Base-by-base conservation (phyloP, 2,113 vertebrate genomes). In the Aphyosemion australe region DNA sequence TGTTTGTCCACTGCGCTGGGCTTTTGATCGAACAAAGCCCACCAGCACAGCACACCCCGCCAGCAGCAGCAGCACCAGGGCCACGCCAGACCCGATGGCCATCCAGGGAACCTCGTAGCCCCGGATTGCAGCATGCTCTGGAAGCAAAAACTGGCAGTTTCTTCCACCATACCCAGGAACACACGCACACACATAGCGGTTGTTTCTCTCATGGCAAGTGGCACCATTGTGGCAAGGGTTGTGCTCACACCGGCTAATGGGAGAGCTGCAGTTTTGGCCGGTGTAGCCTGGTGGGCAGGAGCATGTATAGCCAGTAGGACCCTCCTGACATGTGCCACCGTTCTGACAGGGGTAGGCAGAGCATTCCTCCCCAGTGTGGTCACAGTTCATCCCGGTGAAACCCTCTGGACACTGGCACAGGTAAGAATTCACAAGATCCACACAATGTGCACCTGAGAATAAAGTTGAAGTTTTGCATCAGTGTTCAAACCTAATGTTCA, bases 101-200 rank as follows among this genome's bases (percentile, higher is more conserved):
- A 94, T 95, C 97, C 97, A 99, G 57, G 97, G 97, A 18, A 98
- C 82, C 85, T 94, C 12, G 84, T 93, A 6, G 81, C 88, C 73
- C 58, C 88, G 66, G 69, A 88, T 0, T 81, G 94, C 65, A 55
- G 94, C 43, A 0, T 93, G 93, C 79, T 96, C 96, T 0, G 97
- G 96, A n/a, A 98, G 94, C 89, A 99, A 69, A 42, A 98, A 98
- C 83, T 99, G 96, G 86, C 97, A 99, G 90, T 98, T 98, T 57
- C 93, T 93, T 3, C 97, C 97, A 0, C 96, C 97, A 0, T 98
- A 99, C 4, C 96, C 95, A 0, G 86, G 93, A n/a, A 94, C 93
- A 0, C 97, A 99, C 13, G 97, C 95, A 0, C 97, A 99, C 63
- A 96, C 92, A 0, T 98, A 98, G 61, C 96, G 96, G 72, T 88